phyloP scores from a whole-genome alignment of 2,113 vertebrate species.

The Brienomyrus longianalis region DNA sequence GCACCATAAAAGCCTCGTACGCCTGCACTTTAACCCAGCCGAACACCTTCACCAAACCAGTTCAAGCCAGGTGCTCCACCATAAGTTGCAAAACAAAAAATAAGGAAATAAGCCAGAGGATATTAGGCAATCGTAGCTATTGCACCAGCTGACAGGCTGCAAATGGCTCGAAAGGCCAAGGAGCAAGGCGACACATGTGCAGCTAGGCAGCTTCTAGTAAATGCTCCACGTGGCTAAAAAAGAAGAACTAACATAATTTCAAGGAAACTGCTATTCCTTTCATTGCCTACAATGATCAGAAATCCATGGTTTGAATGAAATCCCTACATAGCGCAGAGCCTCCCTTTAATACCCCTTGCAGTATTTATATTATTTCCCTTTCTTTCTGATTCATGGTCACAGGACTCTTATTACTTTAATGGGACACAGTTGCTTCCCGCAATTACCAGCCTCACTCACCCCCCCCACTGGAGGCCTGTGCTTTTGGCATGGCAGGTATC shows the following conservation, averaged over 20 bases:
- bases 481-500: not conserved
- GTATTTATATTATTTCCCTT: not conserved
- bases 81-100: not conserved
- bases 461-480: not conserved
- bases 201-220: not conserved
- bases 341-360: not conserved
- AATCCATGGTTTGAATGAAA: not conserved
- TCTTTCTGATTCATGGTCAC: not conserved
- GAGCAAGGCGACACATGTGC: not conserved
- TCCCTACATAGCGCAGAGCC: not conserved
- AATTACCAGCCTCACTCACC: not conserved
- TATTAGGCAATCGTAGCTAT: not conserved
- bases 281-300: not conserved
- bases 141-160: not conserved
- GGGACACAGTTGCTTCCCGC: not conserved
- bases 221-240: not conserved
- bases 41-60: not conserved
- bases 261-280: slow-evolving; percentile 4
- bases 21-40: not conserved
- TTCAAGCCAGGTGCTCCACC: not conserved
- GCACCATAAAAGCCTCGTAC: not conserved
- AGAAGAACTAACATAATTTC: not conserved
- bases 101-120: not conserved
- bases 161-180: not conserved
- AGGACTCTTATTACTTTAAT: not conserved